phyloP scores from a whole-genome alignment of 2,888 invertebrate species.

The Lucinisca nassula region DNA sequence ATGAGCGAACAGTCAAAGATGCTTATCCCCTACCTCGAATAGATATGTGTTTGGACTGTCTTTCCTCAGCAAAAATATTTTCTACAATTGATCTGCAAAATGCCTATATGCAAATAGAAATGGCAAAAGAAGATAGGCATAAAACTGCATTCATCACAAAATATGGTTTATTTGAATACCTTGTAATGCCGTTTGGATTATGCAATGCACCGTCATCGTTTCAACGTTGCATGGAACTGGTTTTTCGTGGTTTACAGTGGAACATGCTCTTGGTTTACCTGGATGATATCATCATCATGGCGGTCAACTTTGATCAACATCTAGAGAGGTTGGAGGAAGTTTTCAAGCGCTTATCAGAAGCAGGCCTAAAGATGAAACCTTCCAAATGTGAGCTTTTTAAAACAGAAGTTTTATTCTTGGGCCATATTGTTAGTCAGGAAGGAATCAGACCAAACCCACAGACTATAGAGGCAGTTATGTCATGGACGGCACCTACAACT shows the following conservation, averaged over 20 bases:
- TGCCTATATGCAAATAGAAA: conserved; percentile 48
- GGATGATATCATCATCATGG: conserved; percentile 66
- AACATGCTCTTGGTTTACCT: conserved; percentile 66
- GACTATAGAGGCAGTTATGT: conserved; percentile 45
- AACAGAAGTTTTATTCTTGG: conserved; percentile 42
- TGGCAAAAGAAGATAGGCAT: conserved; percentile 34
- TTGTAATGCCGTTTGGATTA: conserved; percentile 47
- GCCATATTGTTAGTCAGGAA: conserved; percentile 51
- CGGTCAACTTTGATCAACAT: conserved; percentile 52
- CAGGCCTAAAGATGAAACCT: conserved; percentile 54
- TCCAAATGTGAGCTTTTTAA: conserved; percentile 58
- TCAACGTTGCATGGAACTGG: conserved; percentile 30
- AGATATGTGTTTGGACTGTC: too few species aligned
- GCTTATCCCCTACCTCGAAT: too few species aligned
- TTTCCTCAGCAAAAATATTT: conserved; percentile 30
- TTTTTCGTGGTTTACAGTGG: conserved; percentile 51
- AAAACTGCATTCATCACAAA: conserved; percentile 51
- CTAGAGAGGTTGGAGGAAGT: conserved; percentile 47
- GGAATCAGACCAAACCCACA: conserved; percentile 40
- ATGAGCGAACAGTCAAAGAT: too few species aligned
- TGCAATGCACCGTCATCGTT: too few species aligned
- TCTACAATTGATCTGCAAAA: conserved; percentile 43
- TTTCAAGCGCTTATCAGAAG: conserved; percentile 43
- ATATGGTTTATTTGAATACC: conserved; percentile 43
- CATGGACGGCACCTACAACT: conserved; percentile 31